phyloP scores from a whole-genome alignment of 2,888 invertebrate genomes.

The Ecliptopera silaceata region DNA sequence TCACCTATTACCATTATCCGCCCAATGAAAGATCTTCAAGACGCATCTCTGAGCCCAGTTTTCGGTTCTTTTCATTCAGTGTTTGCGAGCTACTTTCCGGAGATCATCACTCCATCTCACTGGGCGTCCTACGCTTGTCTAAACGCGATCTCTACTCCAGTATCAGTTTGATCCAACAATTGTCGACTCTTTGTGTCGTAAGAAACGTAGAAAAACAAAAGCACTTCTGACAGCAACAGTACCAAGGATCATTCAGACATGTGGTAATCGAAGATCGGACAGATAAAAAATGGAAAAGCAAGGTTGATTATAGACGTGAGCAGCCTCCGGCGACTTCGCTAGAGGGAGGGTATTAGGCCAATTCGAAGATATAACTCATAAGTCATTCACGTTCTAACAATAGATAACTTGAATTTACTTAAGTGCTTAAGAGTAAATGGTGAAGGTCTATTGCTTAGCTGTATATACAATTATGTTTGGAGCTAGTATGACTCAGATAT shows the following conservation, averaged over 20 bases:
- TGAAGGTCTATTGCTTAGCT: slow-evolving; percentile 10
- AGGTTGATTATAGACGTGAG: slow-evolving; percentile 37
- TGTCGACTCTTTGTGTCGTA: too few relatives aligned
- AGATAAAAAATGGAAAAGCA: slow-evolving; percentile 56
- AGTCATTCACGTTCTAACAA: slow-evolving; percentile 25
- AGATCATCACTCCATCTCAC: too few relatives aligned
- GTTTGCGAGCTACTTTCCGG: too few relatives aligned
- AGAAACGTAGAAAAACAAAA: slow-evolving; percentile 1
- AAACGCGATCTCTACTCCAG: too few relatives aligned
- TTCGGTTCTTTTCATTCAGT: too few relatives aligned
- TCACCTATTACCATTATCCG: too few relatives aligned
- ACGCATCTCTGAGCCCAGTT: too few relatives aligned
- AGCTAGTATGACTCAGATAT: not conserved
- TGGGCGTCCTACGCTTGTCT: too few relatives aligned
- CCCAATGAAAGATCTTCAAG: too few relatives aligned
- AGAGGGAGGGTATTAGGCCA: slow-evolving; percentile 27
- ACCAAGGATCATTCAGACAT: slow-evolving; percentile 49
- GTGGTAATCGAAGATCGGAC: slow-evolving; percentile 57
- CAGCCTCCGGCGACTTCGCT: slow-evolving; percentile 25
- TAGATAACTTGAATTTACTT: slow-evolving; percentile 25
- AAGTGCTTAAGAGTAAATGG: slow-evolving; percentile 21
- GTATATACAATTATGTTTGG: not conserved
- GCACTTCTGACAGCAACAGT: slow-evolving; percentile 11
- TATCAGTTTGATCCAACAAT: too few relatives aligned
- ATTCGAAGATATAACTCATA: slow-evolving; percentile 27